Evolutionary conservation across 2,888 invertebrate genomes (phyloP), one percentile per base, ranked within the genome.

Genomic region (Seira musarum): DNA sequence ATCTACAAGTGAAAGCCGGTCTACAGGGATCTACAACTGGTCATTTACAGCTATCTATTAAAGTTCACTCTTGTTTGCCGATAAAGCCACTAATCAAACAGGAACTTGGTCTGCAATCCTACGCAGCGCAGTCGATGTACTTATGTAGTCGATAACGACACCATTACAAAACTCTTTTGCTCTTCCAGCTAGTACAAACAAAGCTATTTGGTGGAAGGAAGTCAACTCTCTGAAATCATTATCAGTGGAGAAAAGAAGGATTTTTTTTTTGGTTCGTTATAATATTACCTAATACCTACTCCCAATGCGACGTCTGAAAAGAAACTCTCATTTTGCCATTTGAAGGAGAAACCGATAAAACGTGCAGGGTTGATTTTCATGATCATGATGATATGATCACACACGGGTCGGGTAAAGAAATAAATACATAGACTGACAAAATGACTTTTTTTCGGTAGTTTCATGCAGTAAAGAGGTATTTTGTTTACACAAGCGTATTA

Each of bases 1-100:
- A n/a, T n/a, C n/a, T n/a, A n/a, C n/a, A n/a, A n/a, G n/a, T n/a
- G n/a, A n/a, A n/a, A n/a, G n/a, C n/a, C n/a, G n/a, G 40, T 40
- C 13, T 40, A 40, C 40, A 6, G 40, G n/a, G n/a, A n/a, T n/a
- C n/a, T n/a, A n/a, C n/a, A n/a, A n/a, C 5, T 57, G 57, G 57
- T 57, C 57, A 57, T 57, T 57, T 57, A 57, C 57, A 57, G 57
- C 57, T 17, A 40, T 57, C 57, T 57, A 57, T 57, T 57, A 57
- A 57, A 57, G 57, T 57, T 57, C 10, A n/a, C 57, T 57, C 57
- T 57, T 3, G 5, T 40, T 40, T 8, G n/a, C 17, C 57, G 57
- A 57, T 57, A 57, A 57, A 57, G 57, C 57, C 8, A 57, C 57
- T 57, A 57, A 57, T 57, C 57, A 57, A 57, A 57, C 57, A 57